Base-by-base conservation (phyloP, 2,797 vertebrate genomes). In the Cyprinella venusta region DNA sequence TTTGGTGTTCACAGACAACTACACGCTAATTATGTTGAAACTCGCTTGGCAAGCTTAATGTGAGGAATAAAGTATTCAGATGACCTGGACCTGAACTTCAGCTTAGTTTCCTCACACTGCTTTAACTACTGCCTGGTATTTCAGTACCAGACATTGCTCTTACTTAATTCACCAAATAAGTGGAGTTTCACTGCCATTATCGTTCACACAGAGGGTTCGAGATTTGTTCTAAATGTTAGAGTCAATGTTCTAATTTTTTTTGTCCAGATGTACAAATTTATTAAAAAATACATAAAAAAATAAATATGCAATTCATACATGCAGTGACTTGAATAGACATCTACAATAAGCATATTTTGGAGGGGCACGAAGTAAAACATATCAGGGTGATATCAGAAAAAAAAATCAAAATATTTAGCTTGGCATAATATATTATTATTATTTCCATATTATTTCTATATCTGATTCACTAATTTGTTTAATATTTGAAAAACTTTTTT, bases 1-100 rank as follows among this genome's bases (percentile, higher is more conserved):
- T 84, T 48, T 52, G 52, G 50, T 83, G 64, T 16, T 56, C 63
- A 76, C 50, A 13, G 50, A 69, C 64, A 45, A 40, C 36, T 68
- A 33, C 8, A 13, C 61, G 36, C 63, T 69, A 48, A 82, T 82
- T 19, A 61, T 61, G 72, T 82, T 76, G 64, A 75, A 75, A 83
- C 38, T 45, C 19, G 48, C 48, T 76, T 76, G 63, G 70, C 70
- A 50, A 61, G 26, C 24, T 61, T 70, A 71, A 54, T 42, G 40
- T 63, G 68, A 48, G 19, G 24, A 48, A 30, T 40, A 59, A 67
- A 71, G 45, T 74, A 50, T 50, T 81, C 59, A 64, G 21, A 81
- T 76, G 81, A 76, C 72, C 79, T 52, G 72, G 5, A 82, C 48
- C 56, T 83, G 72, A 82, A 82, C 81, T 82, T 59, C 12, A 69